Evolutionary conservation across 2,797 vertebrate genomes (phyloP).

Genomic region (Microcaecilia unicolor): DNA sequence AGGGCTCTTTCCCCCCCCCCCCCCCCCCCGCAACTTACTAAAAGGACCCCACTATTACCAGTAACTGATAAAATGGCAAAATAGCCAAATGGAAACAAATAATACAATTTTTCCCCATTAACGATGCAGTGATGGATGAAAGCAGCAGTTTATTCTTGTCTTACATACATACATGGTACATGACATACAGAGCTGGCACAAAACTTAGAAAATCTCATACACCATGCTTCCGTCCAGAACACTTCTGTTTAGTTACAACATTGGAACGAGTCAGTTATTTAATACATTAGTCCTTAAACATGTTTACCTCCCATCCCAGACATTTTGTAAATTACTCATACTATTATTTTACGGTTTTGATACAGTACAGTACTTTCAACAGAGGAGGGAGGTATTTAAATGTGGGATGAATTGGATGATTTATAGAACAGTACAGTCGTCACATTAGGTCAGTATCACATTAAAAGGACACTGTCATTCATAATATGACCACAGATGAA

Average conservation of each 20-base stretch:
- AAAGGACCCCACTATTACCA: too few relatives aligned
- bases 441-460: conserved; percentile 16
- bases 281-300: conserved; percentile 50
- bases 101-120: too few relatives aligned
- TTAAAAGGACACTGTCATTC: too few relatives aligned
- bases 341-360: conserved; percentile 52
- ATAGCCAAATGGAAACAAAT: too few relatives aligned
- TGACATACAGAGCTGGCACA: conserved; percentile 56
- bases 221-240: conserved; percentile 55
- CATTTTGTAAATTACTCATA: conserved; percentile 41
- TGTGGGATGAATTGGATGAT: too few relatives aligned
- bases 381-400: conserved; percentile 49
- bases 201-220: conserved; percentile 52
- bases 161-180: conserved; percentile 57
- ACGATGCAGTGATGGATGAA: conserved; percentile 48
- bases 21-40: too few relatives aligned
- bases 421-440: conserved; percentile 44
- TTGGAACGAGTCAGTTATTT: conserved; percentile 50
- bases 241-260: conserved; percentile 58
- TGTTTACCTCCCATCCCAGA: conserved; percentile 25
- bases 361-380: conserved; percentile 47
- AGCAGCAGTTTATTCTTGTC: conserved; percentile 61
- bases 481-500: too few relatives aligned
- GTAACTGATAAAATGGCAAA: too few relatives aligned
- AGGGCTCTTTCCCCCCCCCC: too few relatives aligned